Base-by-base conservation (phyloP, 2,888 invertebrate species). In the Octonoba sinensis region DNA sequence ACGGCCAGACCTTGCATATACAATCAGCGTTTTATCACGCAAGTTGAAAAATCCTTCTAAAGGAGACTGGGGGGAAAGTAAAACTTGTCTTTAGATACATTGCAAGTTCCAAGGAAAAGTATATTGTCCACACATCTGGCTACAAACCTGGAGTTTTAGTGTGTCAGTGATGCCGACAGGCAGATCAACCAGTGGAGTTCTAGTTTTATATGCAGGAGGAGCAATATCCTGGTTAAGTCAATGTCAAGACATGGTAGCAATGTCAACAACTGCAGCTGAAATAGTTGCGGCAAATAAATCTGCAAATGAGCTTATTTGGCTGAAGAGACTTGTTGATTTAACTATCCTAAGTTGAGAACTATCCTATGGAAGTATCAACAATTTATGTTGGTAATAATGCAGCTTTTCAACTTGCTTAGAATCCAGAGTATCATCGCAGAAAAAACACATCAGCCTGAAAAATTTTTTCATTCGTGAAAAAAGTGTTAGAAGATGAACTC, bases 251-350 rank as follows among this genome's bases (percentile, higher is more conserved):
- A 64, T 76, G 16, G 86, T 86, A 4, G 83, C 85, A 0, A 64
- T 83, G 0, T 85, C 85, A 3, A 86, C 86, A 0, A 86, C 86
- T 0, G 87, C 87, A 64, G 86, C 86, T 2, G 86, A 87, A 57
- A 86, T 85, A 60, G 83, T 87, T 18, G 86, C 87, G 0, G 86
- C 87, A 12, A 83, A 82, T 27, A 81, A 84, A 27, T 85, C 86
- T 6, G 83, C 84, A 0, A 86, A 85, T 74, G 86, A 87, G 77
- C 66, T 83, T 1, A 54, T 86, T 0, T 86, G 87, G 87, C 47
- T 87, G 13, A 84, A 72, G 76, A 84, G 83, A 46, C 59, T 87
- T 13, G 62, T 87, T 27, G 44, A 62, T 1, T 86, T 24, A 15
- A 46, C 27, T 70, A 46, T 46, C n/a, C n/a, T n/a, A n/a, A n/a